These are phyloP conservation scores for Sycophila sp. DNA, from an alignment of 1,140 invertebrate species.

Conservation along the genomic window DNA sequence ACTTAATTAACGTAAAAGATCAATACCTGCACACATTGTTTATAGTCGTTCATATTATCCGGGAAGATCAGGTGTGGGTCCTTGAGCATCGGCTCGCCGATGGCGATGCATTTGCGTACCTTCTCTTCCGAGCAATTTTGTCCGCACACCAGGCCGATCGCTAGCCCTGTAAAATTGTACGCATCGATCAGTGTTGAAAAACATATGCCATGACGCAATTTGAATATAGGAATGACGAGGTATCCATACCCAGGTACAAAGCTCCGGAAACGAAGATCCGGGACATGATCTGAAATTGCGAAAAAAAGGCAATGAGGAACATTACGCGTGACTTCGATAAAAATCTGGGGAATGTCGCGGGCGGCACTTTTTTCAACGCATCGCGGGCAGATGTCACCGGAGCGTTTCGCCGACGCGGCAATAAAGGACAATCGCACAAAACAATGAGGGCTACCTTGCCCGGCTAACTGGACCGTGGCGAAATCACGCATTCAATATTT, in stretches of 20 bases:
- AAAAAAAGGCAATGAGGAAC: background rate
- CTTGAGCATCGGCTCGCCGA: constrained; percentile 70
- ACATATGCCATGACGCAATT: background rate
- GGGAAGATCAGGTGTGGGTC: constrained; percentile 71
- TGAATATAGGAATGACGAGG: background rate
- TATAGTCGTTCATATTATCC: constrained; percentile 70
- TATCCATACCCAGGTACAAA: constrained; percentile 34
- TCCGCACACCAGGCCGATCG: constrained; percentile 26
- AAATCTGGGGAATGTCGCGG: no score
- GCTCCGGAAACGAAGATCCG: constrained; percentile 38
- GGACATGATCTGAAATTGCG: constrained; percentile 38
- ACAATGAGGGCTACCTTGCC: no score
- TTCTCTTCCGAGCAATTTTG: constrained; percentile 65
- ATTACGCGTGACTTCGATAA: no score
- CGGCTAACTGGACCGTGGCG: no score
- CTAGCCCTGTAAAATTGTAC: constrained; percentile 25
- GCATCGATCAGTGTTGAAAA: background rate
- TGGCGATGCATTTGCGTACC: constrained; percentile 66
- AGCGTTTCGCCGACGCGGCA: background rate
- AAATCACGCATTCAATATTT: no score
- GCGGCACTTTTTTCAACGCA: no score
- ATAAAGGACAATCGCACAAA: no score
- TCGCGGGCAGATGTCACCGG: background rate
- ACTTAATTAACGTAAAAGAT: background rate
- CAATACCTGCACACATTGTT: constrained; percentile 68